Base-by-base conservation (phyloP, 1,140 invertebrate species). In the Penaeus chinensis region DNA sequence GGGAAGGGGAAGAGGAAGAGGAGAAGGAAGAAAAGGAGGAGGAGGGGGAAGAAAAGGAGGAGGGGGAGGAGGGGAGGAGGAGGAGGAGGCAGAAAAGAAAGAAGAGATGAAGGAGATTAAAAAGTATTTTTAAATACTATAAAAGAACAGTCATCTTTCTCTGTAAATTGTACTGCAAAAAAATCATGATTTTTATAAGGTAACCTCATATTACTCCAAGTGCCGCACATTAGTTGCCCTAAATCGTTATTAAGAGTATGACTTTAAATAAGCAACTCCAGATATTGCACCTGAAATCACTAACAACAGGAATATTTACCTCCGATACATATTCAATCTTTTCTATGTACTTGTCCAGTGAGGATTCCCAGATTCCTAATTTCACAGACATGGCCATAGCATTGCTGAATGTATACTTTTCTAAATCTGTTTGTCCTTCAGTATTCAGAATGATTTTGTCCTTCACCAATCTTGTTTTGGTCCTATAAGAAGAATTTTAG, bases 311-410 rank as follows among this genome's bases (percentile, higher is more conserved):
- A 71, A 66, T 24, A 89, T 82, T 91, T 91, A 94, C 94, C 89
- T 97, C 95, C 0, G 96, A 96, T 63, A 98, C 94, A 90, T 94
- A 94, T 91, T 96, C 95, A 84, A 98, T 96, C 16, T 95, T 95
- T 62, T 97, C 95, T 54, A 98, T 95, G 91, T 96, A 97, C 37
- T 94, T 93, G 90, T 97, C 96, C 47, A 99, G 93, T 1, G 95
- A 95, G 20, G 96, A 95, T 93, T 99, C 98, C 96, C 97, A 98
- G 85, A 98, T 95, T 0, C 96, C 96, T 74, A 99, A 93, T 92
- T 98, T 98, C 0, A 98, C 98, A 16, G 97, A 98, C 84, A 97
- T 94, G 0, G 96, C 95, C 92, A 99, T 95, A 16, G 96, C 97
- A 94, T 99, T 98, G 11, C 97, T 97, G 91, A 96, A 96, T 19